Conservation (phyloP, 2,888 invertebrate species). For the Laspeyria flexula region DNA sequence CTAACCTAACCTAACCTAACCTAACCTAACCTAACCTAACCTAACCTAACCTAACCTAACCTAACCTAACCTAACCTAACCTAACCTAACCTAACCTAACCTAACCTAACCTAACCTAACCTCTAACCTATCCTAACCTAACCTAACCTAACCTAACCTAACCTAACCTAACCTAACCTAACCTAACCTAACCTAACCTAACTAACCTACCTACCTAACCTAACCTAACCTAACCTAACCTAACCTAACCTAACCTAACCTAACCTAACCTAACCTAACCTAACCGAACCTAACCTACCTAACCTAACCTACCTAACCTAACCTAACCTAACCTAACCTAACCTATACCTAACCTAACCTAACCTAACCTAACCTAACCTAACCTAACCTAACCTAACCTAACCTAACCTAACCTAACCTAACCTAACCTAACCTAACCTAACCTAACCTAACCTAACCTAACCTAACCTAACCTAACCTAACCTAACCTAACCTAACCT, state of each 20-base stretch:
- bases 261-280: constrained; percentile 26
- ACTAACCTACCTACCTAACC: constrained; percentile 28
- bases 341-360: constrained; percentile 34
- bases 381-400: constrained; percentile 33
- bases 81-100: too few species aligned
- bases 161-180: too few species aligned
- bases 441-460: constrained; percentile 27
- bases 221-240: constrained; percentile 29
- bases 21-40: constrained; percentile 27
- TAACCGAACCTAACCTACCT: constrained; percentile 26
- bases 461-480: constrained; percentile 24
- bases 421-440: constrained; percentile 29
- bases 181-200: too few species aligned
- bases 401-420: constrained; percentile 23
- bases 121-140: too few species aligned
- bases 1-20: constrained; percentile 28
- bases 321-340: constrained; percentile 32
- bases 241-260: constrained; percentile 30
- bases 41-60: too few species aligned
- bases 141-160: constrained; percentile 1
- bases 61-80: too few species aligned
- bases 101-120: too few species aligned
- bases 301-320: constrained; percentile 4
- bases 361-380: constrained; percentile 35
- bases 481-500: constrained; percentile 24